Base-by-base conservation (phyloP, 2,797 vertebrate genomes). In the Meda fulgida region DNA sequence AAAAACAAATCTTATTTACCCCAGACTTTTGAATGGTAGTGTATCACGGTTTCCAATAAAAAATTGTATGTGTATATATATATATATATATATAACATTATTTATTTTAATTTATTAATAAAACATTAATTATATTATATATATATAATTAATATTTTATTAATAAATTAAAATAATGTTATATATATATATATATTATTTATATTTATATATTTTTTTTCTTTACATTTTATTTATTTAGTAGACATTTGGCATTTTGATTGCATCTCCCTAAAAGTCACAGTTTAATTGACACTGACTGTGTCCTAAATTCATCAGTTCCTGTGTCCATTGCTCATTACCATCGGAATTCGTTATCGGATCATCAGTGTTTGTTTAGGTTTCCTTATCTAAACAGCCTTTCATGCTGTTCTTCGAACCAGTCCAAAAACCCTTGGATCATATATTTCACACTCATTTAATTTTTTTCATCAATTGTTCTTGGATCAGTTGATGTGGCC, bases 401-500 rank as follows among this genome's bases (percentile, higher is more conserved):
- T 89, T 89, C 84, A 89, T 71, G 51, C 87, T 90, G 88, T 90
- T 93, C 91, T 93, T 91, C 88, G 90, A 92, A 92, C 87, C 87
- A 88, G 87, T 80, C 63, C 65, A 84, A 76, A 85, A 84, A 89
- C 91, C 89, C 87, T 86, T 89, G 87, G 91, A 91, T 87, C 85
- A 58, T 88, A 88, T 92, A 67, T 55, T 89, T 93, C 86, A 89
- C 71, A 72, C 81, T 89, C 65, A 69, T 91, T 91, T 65, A 0
- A 91, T 65, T 84, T 91, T 89, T 91, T 34, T 4, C 90, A 90
- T 48, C 46, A 48, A 48, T 87, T 93, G 87, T 91, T 91, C 80
- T 83, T 73, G 89, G 91, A 93, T 91, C 91, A 89, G 73, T 80
- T 90, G 84, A 87, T 86, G 86, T 89, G 87, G 86, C 88, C 75